Evolutionary conservation across 2,888 invertebrate genomes (phyloP).

Genomic region (Elysia crispata): DNA sequence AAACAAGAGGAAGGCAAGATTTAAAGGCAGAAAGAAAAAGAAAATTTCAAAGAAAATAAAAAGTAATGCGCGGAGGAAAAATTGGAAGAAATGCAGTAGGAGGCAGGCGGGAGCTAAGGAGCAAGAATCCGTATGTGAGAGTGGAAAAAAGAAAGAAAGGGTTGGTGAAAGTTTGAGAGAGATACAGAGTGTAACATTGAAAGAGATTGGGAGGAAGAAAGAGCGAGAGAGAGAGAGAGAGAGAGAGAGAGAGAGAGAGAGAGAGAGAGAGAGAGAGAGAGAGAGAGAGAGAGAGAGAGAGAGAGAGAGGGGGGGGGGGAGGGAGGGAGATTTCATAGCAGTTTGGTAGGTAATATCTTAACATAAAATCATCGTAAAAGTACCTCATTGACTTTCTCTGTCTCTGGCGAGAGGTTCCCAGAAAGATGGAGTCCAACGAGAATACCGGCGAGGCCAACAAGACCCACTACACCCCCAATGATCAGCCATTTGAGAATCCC

Average conservation of each 20-base stretch:
- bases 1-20: too few relatives aligned
- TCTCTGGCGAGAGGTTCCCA: conserved; percentile 14
- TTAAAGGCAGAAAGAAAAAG: too few relatives aligned
- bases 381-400: too few relatives aligned
- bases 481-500: conserved; percentile 36
- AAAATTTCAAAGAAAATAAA: too few relatives aligned
- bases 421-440: conserved; percentile 37
- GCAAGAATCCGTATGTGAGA: too few relatives aligned
- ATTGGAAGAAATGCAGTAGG: too few relatives aligned
- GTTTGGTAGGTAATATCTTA: too few relatives aligned
- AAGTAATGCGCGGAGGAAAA: too few relatives aligned
- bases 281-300: neutral
- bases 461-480: neutral
- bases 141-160: neutral
- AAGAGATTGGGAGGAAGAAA: neutral
- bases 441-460: conserved; percentile 22
- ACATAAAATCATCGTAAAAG: too few relatives aligned
- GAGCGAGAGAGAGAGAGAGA: neutral
- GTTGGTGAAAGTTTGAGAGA: neutral
- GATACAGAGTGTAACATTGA: neutral
- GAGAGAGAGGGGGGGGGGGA: neutral
- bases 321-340: neutral
- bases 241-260: neutral
- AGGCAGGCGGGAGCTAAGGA: too few relatives aligned
- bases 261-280: conserved; percentile 26